Evolutionary conservation across 2,113 vertebrate genomes (phyloP).

Genomic region (Pluvialis apricaria): DNA sequence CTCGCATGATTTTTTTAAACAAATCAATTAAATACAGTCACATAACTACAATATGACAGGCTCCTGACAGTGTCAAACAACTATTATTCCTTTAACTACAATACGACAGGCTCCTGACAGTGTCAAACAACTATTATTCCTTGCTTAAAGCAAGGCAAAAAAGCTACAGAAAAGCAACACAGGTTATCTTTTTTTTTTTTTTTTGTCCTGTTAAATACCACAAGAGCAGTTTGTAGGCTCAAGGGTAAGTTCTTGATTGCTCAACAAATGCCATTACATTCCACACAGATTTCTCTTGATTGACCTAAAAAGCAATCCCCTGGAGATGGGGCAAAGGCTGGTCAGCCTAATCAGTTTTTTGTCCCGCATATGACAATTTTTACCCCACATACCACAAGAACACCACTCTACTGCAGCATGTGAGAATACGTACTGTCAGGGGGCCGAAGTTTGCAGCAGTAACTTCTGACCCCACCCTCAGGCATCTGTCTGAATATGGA

Average conservation of each 20-base stretch:
- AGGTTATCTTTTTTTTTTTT: not conserved
- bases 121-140: not conserved
- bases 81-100: no score
- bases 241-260: constrained; percentile 40
- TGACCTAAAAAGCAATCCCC: constrained; percentile 15
- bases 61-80: not conserved
- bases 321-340: not conserved
- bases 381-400: not conserved
- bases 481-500: not conserved
- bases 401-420: not conserved
- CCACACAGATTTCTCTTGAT: not conserved
- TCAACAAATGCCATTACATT: constrained; percentile 27
- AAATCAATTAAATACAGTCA: not conserved
- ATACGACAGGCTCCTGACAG: not conserved
- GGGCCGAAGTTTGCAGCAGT: not conserved
- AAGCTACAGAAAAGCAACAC: not conserved
- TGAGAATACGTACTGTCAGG: fast-evolving
- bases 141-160: not conserved
- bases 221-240: constrained; percentile 5
- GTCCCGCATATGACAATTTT: not conserved
- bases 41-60: not conserved
- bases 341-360: not conserved
- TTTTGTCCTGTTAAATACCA: not conserved
- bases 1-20: not conserved
- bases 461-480: not conserved